Conservation (phyloP, 2,113 vertebrate species). For the Cottus gobio region DNA sequence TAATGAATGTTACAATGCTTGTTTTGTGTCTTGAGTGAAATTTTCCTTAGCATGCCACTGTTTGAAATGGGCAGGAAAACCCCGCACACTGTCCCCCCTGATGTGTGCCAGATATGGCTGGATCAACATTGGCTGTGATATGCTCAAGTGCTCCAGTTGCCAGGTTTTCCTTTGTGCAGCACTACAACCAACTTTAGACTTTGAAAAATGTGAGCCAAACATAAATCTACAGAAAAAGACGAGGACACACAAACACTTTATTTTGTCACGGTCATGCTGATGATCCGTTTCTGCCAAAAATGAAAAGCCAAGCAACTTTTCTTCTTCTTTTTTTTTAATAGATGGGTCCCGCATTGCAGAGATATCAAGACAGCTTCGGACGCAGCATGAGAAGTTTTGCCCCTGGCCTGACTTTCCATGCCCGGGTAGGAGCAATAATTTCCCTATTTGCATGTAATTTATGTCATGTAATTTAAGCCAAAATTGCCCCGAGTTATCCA, state of each 20-base stretch:
- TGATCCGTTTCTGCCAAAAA: constrained; percentile 6
- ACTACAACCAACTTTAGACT: constrained; percentile 87
- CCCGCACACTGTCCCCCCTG: constrained; percentile 87
- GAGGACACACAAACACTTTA: neutral
- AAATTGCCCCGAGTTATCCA: neutral
- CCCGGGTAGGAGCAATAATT: constrained; percentile 85
- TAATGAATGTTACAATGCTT: neutral
- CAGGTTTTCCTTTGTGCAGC: constrained; percentile 91
- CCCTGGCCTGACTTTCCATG: constrained; percentile 97
- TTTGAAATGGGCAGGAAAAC: constrained; percentile 93
- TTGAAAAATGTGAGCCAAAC: constrained; percentile 87
- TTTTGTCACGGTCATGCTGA: constrained; percentile 13
- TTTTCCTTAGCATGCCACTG: constrained; percentile 89
- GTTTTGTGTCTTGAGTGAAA: neutral
- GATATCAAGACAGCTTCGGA: constrained; percentile 87
- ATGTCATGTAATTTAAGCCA: neutral
- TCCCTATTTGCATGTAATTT: neutral
- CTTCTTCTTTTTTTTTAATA: constrained; percentile 63
- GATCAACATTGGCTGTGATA: constrained; percentile 89
- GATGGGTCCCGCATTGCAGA: constrained; percentile 90
- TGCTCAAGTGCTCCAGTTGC: constrained; percentile 94
- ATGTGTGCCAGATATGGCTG: constrained; percentile 93
- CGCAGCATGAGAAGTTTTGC: constrained; percentile 94
- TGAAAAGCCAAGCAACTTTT: neutral
- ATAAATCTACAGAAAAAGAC: neutral